Conservation (phyloP, 1,140 invertebrate species). For the Drosophila pruinosa region DNA sequence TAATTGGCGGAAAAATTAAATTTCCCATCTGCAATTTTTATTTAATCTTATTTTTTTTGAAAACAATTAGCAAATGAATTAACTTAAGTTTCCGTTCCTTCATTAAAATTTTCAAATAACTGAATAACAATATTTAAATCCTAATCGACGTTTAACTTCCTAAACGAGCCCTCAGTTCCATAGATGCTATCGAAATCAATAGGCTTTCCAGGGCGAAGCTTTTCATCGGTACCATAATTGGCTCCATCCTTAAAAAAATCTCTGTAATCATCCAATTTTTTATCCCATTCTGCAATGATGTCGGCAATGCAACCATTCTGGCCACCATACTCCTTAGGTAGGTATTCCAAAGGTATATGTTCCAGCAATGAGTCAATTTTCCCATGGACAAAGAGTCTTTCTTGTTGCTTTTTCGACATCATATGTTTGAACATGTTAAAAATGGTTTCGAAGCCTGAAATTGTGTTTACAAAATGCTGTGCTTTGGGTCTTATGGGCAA, state of each 20-base stretch:
- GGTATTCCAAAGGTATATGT: slow-evolving; percentile 83
- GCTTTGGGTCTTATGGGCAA: slow-evolving; percentile 83
- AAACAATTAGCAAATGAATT: background rate
- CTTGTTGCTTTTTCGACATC: slow-evolving; percentile 84
- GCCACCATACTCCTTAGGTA: slow-evolving; percentile 86
- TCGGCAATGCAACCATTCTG: slow-evolving; percentile 83
- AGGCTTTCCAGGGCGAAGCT: slow-evolving; percentile 84
- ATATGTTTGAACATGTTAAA: slow-evolving; percentile 84
- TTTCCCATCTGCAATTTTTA: background rate
- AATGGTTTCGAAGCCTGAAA: slow-evolving; percentile 83
- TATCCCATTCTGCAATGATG: slow-evolving; percentile 84
- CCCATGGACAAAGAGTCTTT: slow-evolving; percentile 83
- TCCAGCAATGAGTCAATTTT: slow-evolving; percentile 83
- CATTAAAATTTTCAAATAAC: background rate
- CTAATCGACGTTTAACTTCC: slow-evolving; percentile 71
- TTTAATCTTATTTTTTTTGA: background rate
- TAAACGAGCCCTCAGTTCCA: slow-evolving; percentile 72
- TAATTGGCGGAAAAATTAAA: background rate
- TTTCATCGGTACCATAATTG: slow-evolving; percentile 84
- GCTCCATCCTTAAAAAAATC: slow-evolving; percentile 85
- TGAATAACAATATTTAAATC: background rate
- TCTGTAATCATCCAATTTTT: slow-evolving; percentile 84
- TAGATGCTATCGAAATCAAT: slow-evolving; percentile 84
- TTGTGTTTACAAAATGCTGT: slow-evolving; percentile 84
- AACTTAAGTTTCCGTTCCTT: background rate